Conservation (phyloP, 2,888 invertebrate genomes). For the Neoscelio sp. region DNA sequence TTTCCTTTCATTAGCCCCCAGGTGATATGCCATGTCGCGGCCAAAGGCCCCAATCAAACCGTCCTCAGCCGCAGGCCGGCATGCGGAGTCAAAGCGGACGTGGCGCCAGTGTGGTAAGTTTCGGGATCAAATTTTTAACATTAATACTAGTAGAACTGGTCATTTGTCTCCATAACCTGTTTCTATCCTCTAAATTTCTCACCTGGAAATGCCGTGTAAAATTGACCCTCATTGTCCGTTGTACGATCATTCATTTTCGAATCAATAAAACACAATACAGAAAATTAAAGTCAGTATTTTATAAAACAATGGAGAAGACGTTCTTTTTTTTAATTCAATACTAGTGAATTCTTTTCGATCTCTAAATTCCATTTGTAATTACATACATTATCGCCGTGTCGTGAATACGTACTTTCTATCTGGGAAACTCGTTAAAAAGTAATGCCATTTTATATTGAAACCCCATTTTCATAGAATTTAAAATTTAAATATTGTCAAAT, state of each 20-base stretch:
- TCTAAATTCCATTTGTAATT: too few species aligned
- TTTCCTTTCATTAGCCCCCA: too few species aligned
- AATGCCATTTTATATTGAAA: too few species aligned
- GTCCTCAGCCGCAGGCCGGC: conserved; percentile 88
- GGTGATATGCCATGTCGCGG: too few species aligned
- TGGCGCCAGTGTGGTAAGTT: conserved; percentile 92
- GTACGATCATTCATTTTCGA: conserved; percentile 41
- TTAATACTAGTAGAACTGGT: neutral
- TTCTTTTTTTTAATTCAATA: too few species aligned
- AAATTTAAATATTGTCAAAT: too few species aligned
- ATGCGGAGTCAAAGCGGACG: conserved; percentile 92
- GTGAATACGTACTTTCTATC: too few species aligned
- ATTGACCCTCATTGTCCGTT: conserved; percentile 18
- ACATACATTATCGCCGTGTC: too few species aligned
- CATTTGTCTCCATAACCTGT: conserved; percentile 39
- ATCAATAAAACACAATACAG: conserved; percentile 12
- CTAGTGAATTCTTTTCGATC: too few species aligned
- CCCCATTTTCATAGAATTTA: too few species aligned
- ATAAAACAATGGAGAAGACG: conserved; percentile 4
- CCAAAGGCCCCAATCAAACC: conserved; percentile 86
- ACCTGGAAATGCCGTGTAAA: conserved; percentile 33
- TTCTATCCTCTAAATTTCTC: conserved; percentile 5
- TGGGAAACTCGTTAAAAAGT: too few species aligned
- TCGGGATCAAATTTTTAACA: neutral
- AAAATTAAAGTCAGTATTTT: conserved; percentile 15